Evolutionary conservation across 2,113 vertebrate genomes (phyloP), one percentile per base, ranked within the genome.

Genomic region (Sus scrofa): DNA sequence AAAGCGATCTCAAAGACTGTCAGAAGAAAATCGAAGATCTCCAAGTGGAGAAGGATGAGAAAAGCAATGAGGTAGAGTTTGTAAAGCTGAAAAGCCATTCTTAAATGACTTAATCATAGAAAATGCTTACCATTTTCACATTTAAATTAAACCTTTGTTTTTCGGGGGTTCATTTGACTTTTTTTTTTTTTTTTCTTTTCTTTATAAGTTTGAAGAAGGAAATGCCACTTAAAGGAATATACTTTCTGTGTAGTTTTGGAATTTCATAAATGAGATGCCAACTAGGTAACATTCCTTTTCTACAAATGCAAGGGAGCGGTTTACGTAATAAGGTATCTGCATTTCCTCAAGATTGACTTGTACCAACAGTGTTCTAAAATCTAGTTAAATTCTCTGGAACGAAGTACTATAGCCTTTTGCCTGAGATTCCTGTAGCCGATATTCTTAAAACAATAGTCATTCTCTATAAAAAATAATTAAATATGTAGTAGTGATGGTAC

Each of bases 1-100:
- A 99, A 94, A 99, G 98, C 75, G 98, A 99, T 68, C 99, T 99
- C 85, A 99, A 98, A 86, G 98, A 94, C 83, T 98, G 98, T 75
- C 98, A 96, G 73, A 95, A 96, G 95, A 98, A 93, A 70, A 95
- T 97, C 1, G 98, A 99, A 50, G 98, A 99, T 96, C 98, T 99
- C 65, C 99, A 98, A 93, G 84, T 98, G n/a, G 97, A 99, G 44
- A 99, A 98, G 95, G 98, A 95, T 22, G 98, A 98, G 89, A 98
- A 98, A 96, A 97, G 86, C 60, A 96, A 83, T 15, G 95, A 98
- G 68, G 96, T 98, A 93, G n/a, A 30, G 75, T 82, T 58, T 32
- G 4, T 78, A 11, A 19, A 39, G n/a, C 65, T 95, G 37, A 70
- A 83, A 84, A 39, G 70, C 13, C 20, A 6, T 82, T 86, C 94